Evolutionary conservation across 2,113 vertebrate species (phyloP).

Genomic region (Apodemus sylvaticus): DNA sequence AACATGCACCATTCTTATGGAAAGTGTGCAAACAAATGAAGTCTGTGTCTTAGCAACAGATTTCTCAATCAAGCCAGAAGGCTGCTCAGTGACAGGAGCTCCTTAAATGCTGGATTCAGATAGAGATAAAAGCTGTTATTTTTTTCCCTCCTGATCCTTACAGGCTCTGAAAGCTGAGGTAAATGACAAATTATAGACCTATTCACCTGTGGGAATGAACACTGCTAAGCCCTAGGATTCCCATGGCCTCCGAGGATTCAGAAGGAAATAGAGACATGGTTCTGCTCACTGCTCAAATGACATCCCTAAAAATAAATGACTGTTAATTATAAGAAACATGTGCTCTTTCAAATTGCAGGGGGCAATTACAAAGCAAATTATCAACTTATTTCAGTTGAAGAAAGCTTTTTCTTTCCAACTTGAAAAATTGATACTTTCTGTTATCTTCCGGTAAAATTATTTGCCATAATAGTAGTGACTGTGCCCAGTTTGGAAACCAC

Average conservation of each 20-base stretch:
- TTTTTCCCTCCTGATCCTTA: not conserved
- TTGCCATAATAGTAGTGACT: not conserved
- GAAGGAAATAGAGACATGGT: conserved; percentile 7
- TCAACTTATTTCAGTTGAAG: conserved; percentile 47
- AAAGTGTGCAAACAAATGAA: conserved; percentile 71
- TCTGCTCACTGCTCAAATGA: conserved; percentile 38
- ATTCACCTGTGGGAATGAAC: not conserved
- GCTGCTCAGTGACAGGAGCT: not conserved
- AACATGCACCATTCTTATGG: conserved; percentile 43
- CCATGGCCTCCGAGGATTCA: not conserved
- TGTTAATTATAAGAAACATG: conserved; percentile 69
- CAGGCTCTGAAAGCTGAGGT: not conserved
- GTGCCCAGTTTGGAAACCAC: too few relatives aligned
- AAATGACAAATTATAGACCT: conserved; percentile 22
- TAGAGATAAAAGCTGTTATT: not conserved
- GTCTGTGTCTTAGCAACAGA: conserved; percentile 67
- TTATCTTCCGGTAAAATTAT: conserved; percentile 22
- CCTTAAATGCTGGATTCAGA: conserved; percentile 1
- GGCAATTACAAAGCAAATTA: conserved; percentile 45
- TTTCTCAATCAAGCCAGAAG: conserved; percentile 51
- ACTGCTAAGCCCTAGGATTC: not conserved
- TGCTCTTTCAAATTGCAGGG: conserved; percentile 48
- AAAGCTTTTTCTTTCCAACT: conserved; percentile 35
- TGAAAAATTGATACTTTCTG: conserved; percentile 41
- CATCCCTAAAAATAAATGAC: conserved; percentile 45